Base-by-base conservation (phyloP, 1,140 invertebrate genomes). In the Musca domestica region DNA sequence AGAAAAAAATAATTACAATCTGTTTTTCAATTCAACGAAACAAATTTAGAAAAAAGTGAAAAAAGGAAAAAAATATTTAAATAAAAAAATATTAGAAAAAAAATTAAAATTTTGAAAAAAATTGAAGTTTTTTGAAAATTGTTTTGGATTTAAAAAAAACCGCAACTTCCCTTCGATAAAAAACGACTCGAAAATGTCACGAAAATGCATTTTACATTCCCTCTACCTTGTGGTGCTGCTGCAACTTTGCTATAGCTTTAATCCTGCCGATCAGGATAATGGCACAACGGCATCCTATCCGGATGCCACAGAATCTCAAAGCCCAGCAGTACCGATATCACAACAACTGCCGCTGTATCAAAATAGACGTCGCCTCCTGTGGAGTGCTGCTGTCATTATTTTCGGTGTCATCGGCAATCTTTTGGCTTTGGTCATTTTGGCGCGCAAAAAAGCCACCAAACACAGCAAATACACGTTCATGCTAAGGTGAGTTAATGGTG, bases 401-500 rank as follows among this genome's bases (percentile, higher is more conserved):
- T 51, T 81, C n/a, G 78, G 78, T 6, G 78, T 80, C 47, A 27
- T 81, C 5, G 78, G 78, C 20, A 81, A 80, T 48, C 76, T 71
- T 22, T 66, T 81, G 72, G 78, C 78, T 15, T 49, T 81, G 22
- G 61, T 81, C 34, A 81, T 81, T 72, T 79, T 81, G 74, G 78
- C 78, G 71, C 79, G 76, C 48, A 81, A 87, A 76, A 78, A 85
- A 58, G 85, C 89, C 76, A 86, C 88, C 47, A 85, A 91, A 73
- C 94, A 93, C 78, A 85, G 87, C 61, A 92, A 92, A 76, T 92
- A 94, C 81, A 85, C 92, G 69, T 82, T 94, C 71, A 89, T 94
- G 86, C 83, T 95, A 68, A 87, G 90, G 65, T 84, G 74, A 80
- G 78, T 74, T 9, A 20, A 14, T 65, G 7, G 27, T 5, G 10